A percentile compares a stretch with the other conserved stretches of the same genome.
These are phyloP conservation scores for Phoxinus dragarum DNA, from an alignment of 2,797 vertebrate genomes.

Conservation along the genomic window DNA sequence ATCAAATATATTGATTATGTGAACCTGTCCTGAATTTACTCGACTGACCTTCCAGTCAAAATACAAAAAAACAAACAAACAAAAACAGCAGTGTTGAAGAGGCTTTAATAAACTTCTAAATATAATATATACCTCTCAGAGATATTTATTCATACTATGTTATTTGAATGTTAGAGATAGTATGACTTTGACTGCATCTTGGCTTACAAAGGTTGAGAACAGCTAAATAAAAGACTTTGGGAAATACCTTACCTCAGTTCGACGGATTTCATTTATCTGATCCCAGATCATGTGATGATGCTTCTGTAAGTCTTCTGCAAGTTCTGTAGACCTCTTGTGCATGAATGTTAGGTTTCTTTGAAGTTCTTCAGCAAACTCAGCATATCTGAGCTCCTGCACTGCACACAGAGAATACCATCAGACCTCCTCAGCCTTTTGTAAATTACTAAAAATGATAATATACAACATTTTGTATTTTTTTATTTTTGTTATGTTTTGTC, in stretches of 20 bases:
- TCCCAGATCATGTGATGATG: slow-evolving; percentile 41
- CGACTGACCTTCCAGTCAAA: background rate
- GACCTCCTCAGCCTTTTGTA: background rate
- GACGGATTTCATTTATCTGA: slow-evolving; percentile 67
- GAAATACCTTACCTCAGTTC: slow-evolving; percentile 69
- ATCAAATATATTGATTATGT: slow-evolving; percentile 32
- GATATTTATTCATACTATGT: background rate
- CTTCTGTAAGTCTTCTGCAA: slow-evolving; percentile 60
- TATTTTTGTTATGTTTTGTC: background rate
- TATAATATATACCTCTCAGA: background rate
- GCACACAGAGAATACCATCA: slow-evolving; percentile 21
- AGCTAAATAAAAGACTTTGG: background rate
- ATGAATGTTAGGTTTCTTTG: slow-evolving; percentile 65
- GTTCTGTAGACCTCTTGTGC: slow-evolving; percentile 50
- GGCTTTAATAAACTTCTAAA: background rate
- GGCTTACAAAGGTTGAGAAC: background rate
- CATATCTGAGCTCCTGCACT: slow-evolving; percentile 71
- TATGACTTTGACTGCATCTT: background rate
- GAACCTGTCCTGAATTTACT: background rate
- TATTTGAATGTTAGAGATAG: too few relatives aligned
- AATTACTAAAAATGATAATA: background rate
- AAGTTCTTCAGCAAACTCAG: slow-evolving; percentile 57
- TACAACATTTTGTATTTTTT: background rate
- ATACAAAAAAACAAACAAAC: background rate
- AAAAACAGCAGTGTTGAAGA: background rate